These are phyloP conservation scores for Drosophila prosaltans DNA, from an alignment of 1,140 invertebrate species.

Conservation along the genomic window DNA sequence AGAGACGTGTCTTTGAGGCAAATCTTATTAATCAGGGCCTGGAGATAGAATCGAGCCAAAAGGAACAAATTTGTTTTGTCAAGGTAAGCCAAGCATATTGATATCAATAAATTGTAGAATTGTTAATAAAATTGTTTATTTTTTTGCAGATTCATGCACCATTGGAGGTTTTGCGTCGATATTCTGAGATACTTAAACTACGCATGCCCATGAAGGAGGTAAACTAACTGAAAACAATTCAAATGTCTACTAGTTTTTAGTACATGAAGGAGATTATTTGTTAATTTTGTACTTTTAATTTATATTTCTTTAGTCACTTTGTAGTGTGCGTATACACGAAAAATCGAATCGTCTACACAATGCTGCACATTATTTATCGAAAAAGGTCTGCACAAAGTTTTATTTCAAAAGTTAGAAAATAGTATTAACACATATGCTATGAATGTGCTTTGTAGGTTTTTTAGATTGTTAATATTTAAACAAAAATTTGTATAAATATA, in stretches of 20 bases:
- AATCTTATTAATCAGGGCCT: conserved; percentile 88
- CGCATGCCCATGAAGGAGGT: conserved; percentile 97
- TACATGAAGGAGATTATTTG: not conserved
- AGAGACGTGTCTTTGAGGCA: conserved; percentile 86
- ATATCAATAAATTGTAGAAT: not conserved
- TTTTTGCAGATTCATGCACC: conserved; percentile 92
- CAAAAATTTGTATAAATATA: too few relatives aligned
- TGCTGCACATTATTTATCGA: conserved; percentile 73
- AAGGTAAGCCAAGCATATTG: conserved; percentile 83
- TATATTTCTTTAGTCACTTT: conserved; percentile 65
- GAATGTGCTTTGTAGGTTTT: not conserved
- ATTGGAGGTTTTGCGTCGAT: conserved; percentile 91
- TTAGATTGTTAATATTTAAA: too few relatives aligned
- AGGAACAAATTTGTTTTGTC: conserved; percentile 87
- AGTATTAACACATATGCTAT: not conserved
- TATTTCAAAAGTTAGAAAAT: not conserved
- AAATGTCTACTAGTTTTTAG: not conserved
- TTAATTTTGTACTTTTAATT: conserved; percentile 32
- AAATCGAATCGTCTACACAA: conserved; percentile 73
- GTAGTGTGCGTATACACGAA: conserved; percentile 63
- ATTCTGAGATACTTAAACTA: conserved; percentile 96
- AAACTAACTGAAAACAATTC: not conserved
- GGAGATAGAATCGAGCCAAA: conserved; percentile 86
- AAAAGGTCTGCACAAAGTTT: conserved; percentile 73
- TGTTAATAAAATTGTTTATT: not conserved